These are phyloP conservation scores for Pelvicachromis taeniatus DNA, from an alignment of 2,113 vertebrate species.

Conservation along the genomic window DNA sequence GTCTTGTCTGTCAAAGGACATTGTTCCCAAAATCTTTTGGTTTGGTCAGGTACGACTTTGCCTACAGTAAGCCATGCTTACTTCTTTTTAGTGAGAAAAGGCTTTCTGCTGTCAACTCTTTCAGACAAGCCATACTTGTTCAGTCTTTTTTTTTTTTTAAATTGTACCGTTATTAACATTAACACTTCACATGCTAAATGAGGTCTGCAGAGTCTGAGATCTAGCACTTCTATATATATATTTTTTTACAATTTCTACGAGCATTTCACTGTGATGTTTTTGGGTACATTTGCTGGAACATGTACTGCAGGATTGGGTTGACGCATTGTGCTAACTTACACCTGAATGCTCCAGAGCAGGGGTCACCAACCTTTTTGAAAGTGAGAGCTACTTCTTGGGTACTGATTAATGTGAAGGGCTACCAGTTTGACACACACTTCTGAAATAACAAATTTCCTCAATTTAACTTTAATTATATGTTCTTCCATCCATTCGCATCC, in stretches of 20 bases:
- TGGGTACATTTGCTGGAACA: too few relatives aligned
- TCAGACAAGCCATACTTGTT: neutral
- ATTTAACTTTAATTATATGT: too few relatives aligned
- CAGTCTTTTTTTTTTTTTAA: neutral
- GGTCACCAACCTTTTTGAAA: too few relatives aligned
- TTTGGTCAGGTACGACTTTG: neutral
- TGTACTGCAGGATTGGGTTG: too few relatives aligned
- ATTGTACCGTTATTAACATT: neutral
- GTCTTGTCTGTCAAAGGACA: neutral
- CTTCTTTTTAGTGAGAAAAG: neutral
- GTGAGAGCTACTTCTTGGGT: too few relatives aligned
- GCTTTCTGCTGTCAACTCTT: neutral
- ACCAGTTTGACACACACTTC: too few relatives aligned
- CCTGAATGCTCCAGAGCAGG: neutral
- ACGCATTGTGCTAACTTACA: neutral
- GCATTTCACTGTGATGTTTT: neutral
- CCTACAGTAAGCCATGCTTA: neutral
- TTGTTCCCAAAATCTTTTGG: neutral
- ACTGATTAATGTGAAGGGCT: too few relatives aligned
- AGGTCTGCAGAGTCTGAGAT: neutral
- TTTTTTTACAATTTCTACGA: neutral
- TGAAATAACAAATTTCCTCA: too few relatives aligned
- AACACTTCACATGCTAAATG: neutral
- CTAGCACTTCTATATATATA: neutral
- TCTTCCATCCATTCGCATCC: too few relatives aligned